Evolutionary conservation across 2,888 invertebrate genomes (phyloP).

Genomic region (Geophilus truncorum): DNA sequence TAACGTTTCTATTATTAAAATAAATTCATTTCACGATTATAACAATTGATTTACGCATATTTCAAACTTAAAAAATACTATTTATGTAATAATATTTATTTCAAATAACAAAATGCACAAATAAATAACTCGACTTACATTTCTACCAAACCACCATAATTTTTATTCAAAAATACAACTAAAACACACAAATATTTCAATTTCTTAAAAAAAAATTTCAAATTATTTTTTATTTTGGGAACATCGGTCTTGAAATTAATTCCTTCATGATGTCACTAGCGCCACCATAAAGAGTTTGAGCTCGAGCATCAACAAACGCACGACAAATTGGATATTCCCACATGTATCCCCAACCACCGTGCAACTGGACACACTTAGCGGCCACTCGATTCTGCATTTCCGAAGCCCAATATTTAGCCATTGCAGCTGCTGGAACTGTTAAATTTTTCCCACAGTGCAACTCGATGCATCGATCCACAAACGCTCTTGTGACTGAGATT

Average conservation of each 20-base stretch:
- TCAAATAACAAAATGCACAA: too few relatives aligned
- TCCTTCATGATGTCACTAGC: slow-evolving; percentile 53
- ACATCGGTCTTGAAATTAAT: slow-evolving; percentile 48
- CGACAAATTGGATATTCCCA: slow-evolving; percentile 51
- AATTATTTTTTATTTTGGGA: slow-evolving; percentile 34
- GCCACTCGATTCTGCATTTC: slow-evolving; percentile 50
- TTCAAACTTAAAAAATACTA: too few relatives aligned
- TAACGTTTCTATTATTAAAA: too few relatives aligned
- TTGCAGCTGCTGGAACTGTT: slow-evolving; percentile 50
- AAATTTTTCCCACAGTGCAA: slow-evolving; percentile 46
- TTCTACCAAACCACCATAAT: too few relatives aligned
- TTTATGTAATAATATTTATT: too few relatives aligned
- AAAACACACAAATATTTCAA: too few relatives aligned
- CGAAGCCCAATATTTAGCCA: slow-evolving; percentile 51
- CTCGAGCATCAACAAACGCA: slow-evolving; percentile 49
- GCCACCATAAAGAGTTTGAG: slow-evolving; percentile 52
- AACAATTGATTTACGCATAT: too few relatives aligned
- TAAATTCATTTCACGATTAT: too few relatives aligned
- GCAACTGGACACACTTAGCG: slow-evolving; percentile 49
- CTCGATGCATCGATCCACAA: slow-evolving; percentile 49
- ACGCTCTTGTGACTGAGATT: slow-evolving; percentile 48
- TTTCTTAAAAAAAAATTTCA: not conserved
- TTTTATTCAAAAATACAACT: too few relatives aligned
- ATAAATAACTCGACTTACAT: too few relatives aligned
- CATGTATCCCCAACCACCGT: slow-evolving; percentile 53